Evolutionary conservation across 92 coral and sea anemone species (phyloP), one percentile per base, ranked within the genome.

Genomic region (Epizoanthus stellaris): DNA sequence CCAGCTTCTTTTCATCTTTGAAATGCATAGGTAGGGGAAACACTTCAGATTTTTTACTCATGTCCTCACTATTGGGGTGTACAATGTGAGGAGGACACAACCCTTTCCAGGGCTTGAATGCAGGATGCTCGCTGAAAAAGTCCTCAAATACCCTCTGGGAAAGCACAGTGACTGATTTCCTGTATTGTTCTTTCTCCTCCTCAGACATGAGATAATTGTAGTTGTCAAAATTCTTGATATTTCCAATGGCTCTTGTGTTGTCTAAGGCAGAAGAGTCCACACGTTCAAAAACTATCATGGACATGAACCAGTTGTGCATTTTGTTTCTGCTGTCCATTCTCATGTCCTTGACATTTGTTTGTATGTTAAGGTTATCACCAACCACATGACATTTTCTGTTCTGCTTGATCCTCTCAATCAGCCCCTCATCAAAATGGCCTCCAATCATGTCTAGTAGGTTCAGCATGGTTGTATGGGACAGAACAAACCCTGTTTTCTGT

Each of bases 1-100:
- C 80, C 73, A 80, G 72, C 70, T 87, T 81, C 81, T 87, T 87
- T 62, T 87, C 90, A 87, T 73, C 82, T 56, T 82, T 85, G 56
- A 85, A 67, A 66, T 57, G 73, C 91, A 82, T 76, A 7, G 91
- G 87, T 45, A 88, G 49, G 40, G 91, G 87, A 67, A 88, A 84
- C 16, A 88, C 57, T 43, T 73, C 52, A 10, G 83, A 72, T 65
- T 87, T 79, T 14, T 52, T 17, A 5, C 70, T 34, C 86, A 87
- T 87, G 53, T 42, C 84, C 61, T 63, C 39, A 64, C 84, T 80
- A 15, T 80, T 56, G 21, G 71, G 65, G 25, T 79, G 76, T 36
- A 47, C 30, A 75, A 67, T 34, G 60, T 47, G 76, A 40, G 53
- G 40, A 15, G 80, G 67, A 40, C 82, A 73, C 49, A 81, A 77